Evolutionary conservation across 2,888 invertebrate species (phyloP).

Genomic region (Calameuta filiformis): DNA sequence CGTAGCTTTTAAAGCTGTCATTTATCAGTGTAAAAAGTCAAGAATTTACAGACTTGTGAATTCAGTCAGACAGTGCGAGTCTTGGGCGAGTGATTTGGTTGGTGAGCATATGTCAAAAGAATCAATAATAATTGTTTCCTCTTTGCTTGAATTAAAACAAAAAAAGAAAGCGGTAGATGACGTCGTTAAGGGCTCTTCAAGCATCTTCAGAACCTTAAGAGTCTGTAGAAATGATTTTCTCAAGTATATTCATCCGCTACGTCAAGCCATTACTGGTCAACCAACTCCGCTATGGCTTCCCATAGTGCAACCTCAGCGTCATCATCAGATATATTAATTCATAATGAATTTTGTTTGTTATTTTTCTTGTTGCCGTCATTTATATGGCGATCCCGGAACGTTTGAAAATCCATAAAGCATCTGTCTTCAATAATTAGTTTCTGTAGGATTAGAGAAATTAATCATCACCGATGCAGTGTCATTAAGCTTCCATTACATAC

Average conservation of each 20-base stretch:
- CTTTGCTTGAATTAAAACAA: not conserved
- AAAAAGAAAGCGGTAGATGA: not conserved
- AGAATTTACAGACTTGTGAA: not conserved
- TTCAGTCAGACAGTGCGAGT: not conserved
- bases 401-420: not conserved
- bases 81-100: not conserved
- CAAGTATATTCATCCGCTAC: not conserved
- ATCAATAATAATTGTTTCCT: not conserved
- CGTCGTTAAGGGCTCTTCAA: not conserved
- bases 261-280: not conserved
- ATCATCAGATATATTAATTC: not conserved
- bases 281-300: not conserved
- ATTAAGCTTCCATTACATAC: not conserved
- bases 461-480: not conserved
- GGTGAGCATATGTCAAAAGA: not conserved
- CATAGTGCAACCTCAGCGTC: not conserved
- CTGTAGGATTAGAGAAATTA: not conserved
- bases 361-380: not conserved
- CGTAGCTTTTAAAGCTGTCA: conserved; percentile 43
- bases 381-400: not conserved
- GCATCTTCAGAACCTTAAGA: not conserved
- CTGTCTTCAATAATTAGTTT: not conserved
- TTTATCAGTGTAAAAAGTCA: conserved; percentile 23
- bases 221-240: not conserved
- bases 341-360: not conserved